A percentile compares a stretch with the other conserved stretches of the same genome.
Evolutionary conservation across 2,888 invertebrate genomes (phyloP).

Genomic region (Drepana falcataria): DNA sequence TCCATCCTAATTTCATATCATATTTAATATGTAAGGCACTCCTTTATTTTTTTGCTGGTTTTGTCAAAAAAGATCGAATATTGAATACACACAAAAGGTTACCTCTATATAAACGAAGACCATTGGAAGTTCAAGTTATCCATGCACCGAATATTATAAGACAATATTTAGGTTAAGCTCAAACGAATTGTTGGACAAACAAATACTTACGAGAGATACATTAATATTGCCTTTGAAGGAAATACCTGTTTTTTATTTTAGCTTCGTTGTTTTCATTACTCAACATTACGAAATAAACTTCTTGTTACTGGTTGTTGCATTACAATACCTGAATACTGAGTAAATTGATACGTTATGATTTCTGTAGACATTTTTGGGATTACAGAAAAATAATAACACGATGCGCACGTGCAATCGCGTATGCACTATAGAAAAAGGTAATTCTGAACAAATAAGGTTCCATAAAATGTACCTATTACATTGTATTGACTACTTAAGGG

Average conservation of each 20-base stretch:
- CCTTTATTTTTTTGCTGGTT: conserved; percentile 72
- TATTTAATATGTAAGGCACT: conserved; percentile 79
- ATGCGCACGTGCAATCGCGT: not conserved
- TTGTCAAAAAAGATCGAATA: conserved; percentile 66
- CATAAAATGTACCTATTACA: not conserved
- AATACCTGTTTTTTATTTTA: no score
- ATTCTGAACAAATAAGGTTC: not conserved
- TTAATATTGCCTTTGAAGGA: no score
- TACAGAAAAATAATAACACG: not conserved
- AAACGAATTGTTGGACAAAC: conserved; percentile 9
- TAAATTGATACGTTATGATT: not conserved
- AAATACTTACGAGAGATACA: no score
- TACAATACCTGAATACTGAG: not conserved
- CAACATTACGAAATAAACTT: no score
- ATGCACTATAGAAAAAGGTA: not conserved
- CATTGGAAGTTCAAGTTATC: conserved; percentile 60
- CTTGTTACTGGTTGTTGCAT: no score
- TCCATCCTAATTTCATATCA: conserved; percentile 75
- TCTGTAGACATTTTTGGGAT: not conserved
- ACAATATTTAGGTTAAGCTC: conserved; percentile 38
- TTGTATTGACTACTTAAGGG: conserved; percentile 4
- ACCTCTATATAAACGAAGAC: conserved; percentile 66
- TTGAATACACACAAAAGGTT: conserved; percentile 45
- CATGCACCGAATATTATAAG: conserved; percentile 47
- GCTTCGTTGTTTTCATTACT: no score